Conservation (phyloP, 2,113 vertebrate species). For the Paradoxurus hermaphroditus region DNA sequence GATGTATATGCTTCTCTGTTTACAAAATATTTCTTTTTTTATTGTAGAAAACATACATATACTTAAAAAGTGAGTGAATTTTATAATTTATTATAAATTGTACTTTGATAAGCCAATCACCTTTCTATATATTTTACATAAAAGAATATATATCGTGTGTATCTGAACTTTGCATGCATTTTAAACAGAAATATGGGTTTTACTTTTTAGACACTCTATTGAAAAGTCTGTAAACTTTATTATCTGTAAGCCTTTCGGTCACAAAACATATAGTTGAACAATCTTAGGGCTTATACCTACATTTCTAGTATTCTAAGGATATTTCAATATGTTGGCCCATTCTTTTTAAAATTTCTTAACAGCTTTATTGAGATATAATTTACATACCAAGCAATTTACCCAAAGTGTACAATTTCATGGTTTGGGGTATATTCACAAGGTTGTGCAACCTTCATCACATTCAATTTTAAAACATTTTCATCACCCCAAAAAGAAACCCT, state of each 20-base stretch:
- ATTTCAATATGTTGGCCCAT: not conserved
- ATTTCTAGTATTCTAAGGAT: not conserved
- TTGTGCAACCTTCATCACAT: not conserved
- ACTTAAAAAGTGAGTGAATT: not conserved
- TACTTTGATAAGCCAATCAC: not conserved
- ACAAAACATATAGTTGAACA: not conserved
- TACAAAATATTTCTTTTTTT: conserved; percentile 8
- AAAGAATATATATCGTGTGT: not conserved
- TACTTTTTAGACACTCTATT: not conserved
- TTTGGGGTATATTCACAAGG: not conserved
- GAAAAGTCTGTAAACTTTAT: not conserved
- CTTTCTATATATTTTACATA: not conserved
- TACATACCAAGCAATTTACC: not conserved
- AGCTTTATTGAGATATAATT: not conserved
- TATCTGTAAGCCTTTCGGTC: not conserved
- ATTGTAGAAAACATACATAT: not conserved
- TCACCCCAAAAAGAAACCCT: not conserved
- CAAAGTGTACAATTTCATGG: not conserved
- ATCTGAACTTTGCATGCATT: not conserved
- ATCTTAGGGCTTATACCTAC: not conserved
- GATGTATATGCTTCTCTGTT: not conserved
- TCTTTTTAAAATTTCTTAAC: not conserved
- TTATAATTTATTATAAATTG: not conserved
- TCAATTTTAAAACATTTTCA: not conserved
- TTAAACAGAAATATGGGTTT: not conserved